Evolutionary conservation across 2,113 vertebrate species (phyloP).

Genomic region (Phalacrocorax pelagicus): DNA sequence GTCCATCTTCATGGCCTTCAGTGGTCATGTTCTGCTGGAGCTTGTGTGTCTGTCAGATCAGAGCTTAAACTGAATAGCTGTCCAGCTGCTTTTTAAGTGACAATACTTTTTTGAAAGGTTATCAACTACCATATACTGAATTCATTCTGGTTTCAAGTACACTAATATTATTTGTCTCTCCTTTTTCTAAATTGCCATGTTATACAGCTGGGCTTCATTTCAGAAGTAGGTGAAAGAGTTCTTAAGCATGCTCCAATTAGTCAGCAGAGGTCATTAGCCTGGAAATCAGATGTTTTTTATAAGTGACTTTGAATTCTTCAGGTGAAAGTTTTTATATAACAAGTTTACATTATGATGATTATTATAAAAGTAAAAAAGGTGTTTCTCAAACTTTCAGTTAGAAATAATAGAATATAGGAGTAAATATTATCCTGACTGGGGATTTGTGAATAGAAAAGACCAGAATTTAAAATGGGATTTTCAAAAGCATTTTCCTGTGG

Average conservation of each 20-base stretch:
- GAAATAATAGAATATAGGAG: neutral
- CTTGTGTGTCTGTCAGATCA: neutral
- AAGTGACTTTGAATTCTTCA: neutral
- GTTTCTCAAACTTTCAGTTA: neutral
- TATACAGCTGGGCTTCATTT: neutral
- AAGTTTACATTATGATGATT: neutral
- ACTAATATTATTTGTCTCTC: neutral
- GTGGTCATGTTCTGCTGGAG: neutral
- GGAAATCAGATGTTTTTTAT: neutral
- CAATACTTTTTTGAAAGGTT: neutral
- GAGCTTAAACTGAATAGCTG: neutral
- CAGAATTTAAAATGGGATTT: neutral
- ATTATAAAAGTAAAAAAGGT: neutral
- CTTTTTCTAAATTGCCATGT: neutral
- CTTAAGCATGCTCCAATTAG: neutral
- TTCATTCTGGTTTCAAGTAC: neutral
- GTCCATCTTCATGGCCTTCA: neutral
- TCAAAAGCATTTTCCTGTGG: neutral
- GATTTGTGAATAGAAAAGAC: neutral
- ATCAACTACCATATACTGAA: neutral
- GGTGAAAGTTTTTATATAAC: neutral
- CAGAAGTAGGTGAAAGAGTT: neutral
- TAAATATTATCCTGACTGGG: neutral
- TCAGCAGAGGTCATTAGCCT: neutral
- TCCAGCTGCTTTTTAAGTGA: neutral